These are phyloP conservation scores for Monochamus alternatus DNA, from an alignment of 2,888 invertebrate species.

Conservation along the genomic window DNA sequence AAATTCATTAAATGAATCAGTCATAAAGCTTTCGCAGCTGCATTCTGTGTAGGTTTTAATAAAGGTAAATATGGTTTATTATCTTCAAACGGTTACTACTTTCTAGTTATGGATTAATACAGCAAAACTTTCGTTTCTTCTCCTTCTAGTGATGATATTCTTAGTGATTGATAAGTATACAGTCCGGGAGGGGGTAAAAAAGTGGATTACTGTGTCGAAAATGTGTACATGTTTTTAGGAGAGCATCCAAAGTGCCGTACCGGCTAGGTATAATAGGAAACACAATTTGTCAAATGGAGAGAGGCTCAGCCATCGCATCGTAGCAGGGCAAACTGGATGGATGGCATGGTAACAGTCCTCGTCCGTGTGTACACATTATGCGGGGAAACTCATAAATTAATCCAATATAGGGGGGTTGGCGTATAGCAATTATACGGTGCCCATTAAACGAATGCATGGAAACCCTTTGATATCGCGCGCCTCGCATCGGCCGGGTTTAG, in stretches of 20 bases:
- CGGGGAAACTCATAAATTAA: constrained; percentile 37
- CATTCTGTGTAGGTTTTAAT: no score
- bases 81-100: no score
- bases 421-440: constrained; percentile 26
- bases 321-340: constrained; percentile 23
- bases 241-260: not conserved
- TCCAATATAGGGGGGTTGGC: constrained; percentile 30
- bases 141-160: no score
- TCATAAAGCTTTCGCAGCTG: no score
- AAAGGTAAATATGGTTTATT: no score
- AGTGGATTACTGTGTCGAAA: no score
- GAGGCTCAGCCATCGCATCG: constrained; percentile 25
- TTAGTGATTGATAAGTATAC: no score
- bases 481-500: constrained; percentile 12
- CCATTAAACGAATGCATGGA: constrained; percentile 31
- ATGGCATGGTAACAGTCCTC: constrained; percentile 34
- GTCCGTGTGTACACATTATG: constrained; percentile 26
- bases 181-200: no score
- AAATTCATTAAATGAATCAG: no score
- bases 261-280: not conserved
- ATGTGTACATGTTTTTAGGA: no score
- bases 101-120: no score
- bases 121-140: no score
- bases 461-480: constrained; percentile 30
- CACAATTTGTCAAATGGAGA: constrained; percentile 31